A percentile compares a stretch with the other conserved stretches of the same genome.
These are phyloP conservation scores for Sinocyclocheilus anshuiensis DNA, from an alignment of 2,113 vertebrate species.

Conservation along the genomic window DNA sequence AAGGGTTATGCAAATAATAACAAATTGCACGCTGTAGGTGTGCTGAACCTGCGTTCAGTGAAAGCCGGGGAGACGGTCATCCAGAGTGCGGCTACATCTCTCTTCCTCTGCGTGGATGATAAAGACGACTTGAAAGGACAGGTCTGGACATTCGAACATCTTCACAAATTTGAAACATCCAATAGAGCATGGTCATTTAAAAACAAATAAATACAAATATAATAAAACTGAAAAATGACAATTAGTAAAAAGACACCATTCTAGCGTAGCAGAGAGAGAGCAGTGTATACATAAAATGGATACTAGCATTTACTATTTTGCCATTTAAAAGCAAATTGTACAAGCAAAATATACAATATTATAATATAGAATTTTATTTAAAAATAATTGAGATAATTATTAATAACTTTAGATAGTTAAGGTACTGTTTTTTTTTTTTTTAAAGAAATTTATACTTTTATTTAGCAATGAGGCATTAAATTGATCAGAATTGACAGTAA, in stretches of 20 bases:
- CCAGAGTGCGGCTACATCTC: constrained; percentile 62
- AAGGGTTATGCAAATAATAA: neutral
- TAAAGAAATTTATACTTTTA: too few species aligned
- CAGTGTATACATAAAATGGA: neutral
- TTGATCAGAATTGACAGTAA: neutral
- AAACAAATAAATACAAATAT: neutral
- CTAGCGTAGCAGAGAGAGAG: neutral
- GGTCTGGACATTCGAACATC: constrained; percentile 51
- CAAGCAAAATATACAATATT: neutral
- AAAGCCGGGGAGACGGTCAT: constrained; percentile 67
- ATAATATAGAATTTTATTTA: neutral
- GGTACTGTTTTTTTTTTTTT: neutral
- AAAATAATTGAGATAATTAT: neutral
- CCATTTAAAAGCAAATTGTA: neutral
- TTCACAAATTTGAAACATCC: neutral
- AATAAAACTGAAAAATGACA: neutral
- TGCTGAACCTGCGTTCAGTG: constrained; percentile 71
- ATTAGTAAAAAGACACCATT: neutral
- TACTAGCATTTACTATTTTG: neutral
- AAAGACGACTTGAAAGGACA: constrained; percentile 68
- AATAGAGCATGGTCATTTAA: neutral
- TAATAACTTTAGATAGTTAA: neutral
- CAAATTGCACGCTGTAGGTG: constrained; percentile 61
- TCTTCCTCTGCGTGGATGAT: constrained; percentile 72
- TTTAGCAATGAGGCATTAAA: neutral